A percentile compares a stretch with the other conserved stretches of the same genome.
Conservation (phyloP, 2,797 vertebrate genomes). For the Cebuella pygmaea region DNA sequence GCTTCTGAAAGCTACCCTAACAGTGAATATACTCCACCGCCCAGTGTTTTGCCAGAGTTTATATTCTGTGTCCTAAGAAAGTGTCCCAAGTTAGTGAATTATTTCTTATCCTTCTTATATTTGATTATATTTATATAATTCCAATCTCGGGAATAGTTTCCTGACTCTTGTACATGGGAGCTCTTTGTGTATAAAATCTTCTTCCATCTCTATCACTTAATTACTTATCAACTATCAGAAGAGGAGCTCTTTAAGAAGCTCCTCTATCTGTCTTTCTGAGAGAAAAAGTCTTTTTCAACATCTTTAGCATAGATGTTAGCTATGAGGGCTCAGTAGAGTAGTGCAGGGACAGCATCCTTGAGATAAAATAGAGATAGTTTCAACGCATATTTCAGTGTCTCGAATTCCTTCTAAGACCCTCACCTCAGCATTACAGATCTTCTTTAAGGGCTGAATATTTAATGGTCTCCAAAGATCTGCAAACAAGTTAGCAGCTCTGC, state of each 20-base stretch:
- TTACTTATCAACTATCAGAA: background rate
- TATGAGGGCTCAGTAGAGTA: background rate
- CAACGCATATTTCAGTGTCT: background rate
- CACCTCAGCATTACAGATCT: background rate
- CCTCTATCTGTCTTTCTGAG: too few relatives aligned
- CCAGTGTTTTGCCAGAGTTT: background rate
- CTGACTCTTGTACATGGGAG: background rate
- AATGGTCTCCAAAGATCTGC: background rate
- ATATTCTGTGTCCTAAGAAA: background rate
- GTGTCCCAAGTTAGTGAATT: background rate
- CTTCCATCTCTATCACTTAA: background rate
- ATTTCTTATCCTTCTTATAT: background rate
- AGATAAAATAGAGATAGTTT: background rate
- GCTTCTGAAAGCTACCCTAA: background rate
- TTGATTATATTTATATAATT: background rate
- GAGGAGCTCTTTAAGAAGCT: background rate
- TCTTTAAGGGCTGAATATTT: background rate
- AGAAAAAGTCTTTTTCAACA: background rate
- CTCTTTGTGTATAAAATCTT: background rate
- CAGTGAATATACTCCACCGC: background rate
- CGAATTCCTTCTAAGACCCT: background rate
- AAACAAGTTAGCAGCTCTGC: background rate
- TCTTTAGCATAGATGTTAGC: background rate
- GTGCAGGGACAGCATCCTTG: background rate
- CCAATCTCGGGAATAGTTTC: background rate